phyloP scores from a whole-genome alignment of 2,888 invertebrate species.

The Monopis laevigella region DNA sequence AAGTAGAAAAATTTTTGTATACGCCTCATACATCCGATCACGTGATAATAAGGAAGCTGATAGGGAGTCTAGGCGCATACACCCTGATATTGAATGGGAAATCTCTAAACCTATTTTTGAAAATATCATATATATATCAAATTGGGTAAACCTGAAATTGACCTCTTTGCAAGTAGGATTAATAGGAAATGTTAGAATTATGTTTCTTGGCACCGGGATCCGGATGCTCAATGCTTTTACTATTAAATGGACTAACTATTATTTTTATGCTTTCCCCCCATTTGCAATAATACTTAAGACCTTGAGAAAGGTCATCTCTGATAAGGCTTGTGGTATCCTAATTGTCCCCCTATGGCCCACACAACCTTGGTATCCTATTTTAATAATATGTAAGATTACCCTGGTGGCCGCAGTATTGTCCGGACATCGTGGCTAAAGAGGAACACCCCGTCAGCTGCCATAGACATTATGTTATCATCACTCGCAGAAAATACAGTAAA shows the following conservation, averaged over 20 bases:
- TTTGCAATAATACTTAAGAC: slow-evolving; percentile 14
- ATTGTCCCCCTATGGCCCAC: slow-evolving; percentile 13
- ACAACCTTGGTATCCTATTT: slow-evolving; percentile 7
- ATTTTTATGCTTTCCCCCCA: slow-evolving; percentile 15
- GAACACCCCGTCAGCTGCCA: background rate
- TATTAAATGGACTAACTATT: slow-evolving; percentile 11
- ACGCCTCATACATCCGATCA: slow-evolving; percentile 20
- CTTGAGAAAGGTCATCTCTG: slow-evolving; percentile 13
- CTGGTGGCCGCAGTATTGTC: slow-evolving; percentile 10
- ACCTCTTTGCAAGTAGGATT: slow-evolving; percentile 21
- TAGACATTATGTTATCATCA: slow-evolving; percentile 10
- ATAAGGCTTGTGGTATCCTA: slow-evolving; percentile 14
- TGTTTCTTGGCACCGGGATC: slow-evolving; percentile 10
- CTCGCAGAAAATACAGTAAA: slow-evolving; percentile 7
- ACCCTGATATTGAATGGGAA: slow-evolving; percentile 18
- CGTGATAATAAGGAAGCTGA: slow-evolving; percentile 20
- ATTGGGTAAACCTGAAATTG: slow-evolving; percentile 20
- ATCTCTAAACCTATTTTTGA: no score
- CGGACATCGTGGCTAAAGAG: slow-evolving; percentile 4
- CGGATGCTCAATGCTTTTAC: slow-evolving; percentile 16
- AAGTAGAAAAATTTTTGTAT: slow-evolving; percentile 16
- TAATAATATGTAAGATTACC: no score
- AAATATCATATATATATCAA: no score
- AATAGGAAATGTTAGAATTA: slow-evolving; percentile 20
- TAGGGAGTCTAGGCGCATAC: slow-evolving; percentile 16